These are phyloP conservation scores for Halcyon smyrnensis DNA, from an alignment of 2,797 vertebrate genomes.

Conservation along the genomic window DNA sequence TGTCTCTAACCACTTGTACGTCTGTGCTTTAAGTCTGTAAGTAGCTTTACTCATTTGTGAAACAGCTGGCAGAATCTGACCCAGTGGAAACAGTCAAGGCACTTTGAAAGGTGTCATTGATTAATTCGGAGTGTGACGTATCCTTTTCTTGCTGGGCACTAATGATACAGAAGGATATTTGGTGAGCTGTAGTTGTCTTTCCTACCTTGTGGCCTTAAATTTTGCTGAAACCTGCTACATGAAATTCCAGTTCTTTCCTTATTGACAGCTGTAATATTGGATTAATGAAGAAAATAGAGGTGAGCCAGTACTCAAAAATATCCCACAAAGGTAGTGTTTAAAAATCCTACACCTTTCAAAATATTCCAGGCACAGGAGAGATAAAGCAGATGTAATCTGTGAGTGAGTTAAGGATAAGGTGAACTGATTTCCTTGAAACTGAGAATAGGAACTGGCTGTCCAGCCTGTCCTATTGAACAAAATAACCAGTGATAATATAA, in stretches of 20 bases:
- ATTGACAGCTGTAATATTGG: not conserved
- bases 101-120: not conserved
- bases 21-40: not conserved
- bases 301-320: not conserved
- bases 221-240: not conserved
- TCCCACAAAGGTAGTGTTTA: not conserved
- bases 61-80: not conserved
- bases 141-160: not conserved
- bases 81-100: not conserved
- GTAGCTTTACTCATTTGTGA: not conserved
- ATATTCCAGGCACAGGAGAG: not conserved
- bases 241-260: not conserved
- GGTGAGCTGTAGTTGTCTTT: not conserved
- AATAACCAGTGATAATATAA: not conserved
- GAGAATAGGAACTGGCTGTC: not conserved
- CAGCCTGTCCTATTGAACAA: not conserved
- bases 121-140: not conserved
- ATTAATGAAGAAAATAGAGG: not conserved
- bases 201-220: not conserved
- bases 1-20: not conserved
- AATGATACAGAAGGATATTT: not conserved
- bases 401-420: not conserved
- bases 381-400: not conserved
- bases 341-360: not conserved
- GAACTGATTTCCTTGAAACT: not conserved